Percentiles rank a stretch among this genome's conserved stretches.
phyloP scores from a whole-genome alignment of 2,888 invertebrate genomes.

The Hetaerina titia region DNA sequence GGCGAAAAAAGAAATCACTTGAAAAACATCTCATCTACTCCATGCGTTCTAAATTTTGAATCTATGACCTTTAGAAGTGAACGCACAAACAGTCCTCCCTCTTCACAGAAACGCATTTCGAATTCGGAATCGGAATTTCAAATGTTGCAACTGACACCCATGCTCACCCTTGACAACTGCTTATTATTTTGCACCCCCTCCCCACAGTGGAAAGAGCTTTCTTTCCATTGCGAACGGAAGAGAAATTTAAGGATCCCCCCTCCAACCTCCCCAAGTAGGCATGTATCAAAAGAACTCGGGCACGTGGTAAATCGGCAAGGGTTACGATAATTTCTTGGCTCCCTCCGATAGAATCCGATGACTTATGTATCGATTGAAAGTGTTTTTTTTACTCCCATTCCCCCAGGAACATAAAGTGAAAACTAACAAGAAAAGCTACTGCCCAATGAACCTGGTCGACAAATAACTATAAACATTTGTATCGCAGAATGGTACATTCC shows the following conservation, averaged over 20 bases:
- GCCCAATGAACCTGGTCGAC: not conserved
- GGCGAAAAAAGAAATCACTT: not conserved
- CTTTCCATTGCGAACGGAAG: not conserved
- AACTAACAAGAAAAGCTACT: not conserved
- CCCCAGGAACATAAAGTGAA: not conserved
- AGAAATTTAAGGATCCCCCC: not conserved
- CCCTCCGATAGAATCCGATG: not conserved
- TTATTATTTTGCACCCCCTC: not conserved
- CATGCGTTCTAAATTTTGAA: not conserved
- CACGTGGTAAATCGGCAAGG: not conserved
- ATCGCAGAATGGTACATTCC: not conserved
- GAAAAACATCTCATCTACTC: not conserved
- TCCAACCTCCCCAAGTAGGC: not conserved
- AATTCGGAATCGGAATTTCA: slow-evolving; percentile 20
- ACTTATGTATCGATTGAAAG: not conserved
- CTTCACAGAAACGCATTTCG: not conserved
- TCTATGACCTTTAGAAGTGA: not conserved
- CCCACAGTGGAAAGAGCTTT: not conserved
- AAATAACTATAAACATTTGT: not conserved
- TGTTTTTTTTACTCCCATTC: not conserved
- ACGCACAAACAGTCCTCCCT: not conserved
- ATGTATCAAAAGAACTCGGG: not conserved
- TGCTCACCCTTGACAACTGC: not conserved
- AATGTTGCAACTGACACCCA: not conserved
- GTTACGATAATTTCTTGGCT: not conserved